Conservation (phyloP, 2,797 vertebrate species). For the Sebastolobus altivelis region DNA sequence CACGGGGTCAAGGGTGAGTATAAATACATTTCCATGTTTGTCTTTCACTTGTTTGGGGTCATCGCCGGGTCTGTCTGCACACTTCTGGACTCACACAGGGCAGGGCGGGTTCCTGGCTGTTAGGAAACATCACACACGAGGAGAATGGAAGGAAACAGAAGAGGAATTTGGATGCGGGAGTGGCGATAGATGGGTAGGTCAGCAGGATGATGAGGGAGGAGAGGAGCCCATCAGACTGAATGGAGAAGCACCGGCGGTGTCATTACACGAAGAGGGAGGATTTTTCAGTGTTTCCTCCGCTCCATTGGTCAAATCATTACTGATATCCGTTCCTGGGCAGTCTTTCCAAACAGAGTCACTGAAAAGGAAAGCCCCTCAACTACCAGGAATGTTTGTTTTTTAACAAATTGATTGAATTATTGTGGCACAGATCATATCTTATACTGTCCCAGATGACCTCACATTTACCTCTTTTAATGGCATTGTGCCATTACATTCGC, state of each 20-base stretch:
- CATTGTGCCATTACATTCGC: neutral
- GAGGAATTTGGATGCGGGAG: slow-evolving; percentile 45
- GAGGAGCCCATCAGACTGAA: slow-evolving; percentile 23
- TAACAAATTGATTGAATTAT: neutral
- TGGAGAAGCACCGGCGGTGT: slow-evolving; percentile 10
- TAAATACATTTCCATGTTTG: slow-evolving; percentile 47
- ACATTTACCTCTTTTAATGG: neutral
- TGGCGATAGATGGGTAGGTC: slow-evolving; percentile 45
- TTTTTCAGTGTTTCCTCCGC: slow-evolving; percentile 40
- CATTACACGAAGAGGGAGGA: slow-evolving; percentile 7
- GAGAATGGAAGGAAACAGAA: slow-evolving; percentile 77
- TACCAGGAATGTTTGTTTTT: slow-evolving; percentile 29
- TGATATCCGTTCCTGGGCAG: slow-evolving; percentile 9
- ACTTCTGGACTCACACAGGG: slow-evolving; percentile 23
- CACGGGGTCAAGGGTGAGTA: slow-evolving; percentile 24
- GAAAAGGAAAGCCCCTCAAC: slow-evolving; percentile 23
- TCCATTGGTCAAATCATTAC: slow-evolving; percentile 23
- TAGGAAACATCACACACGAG: slow-evolving; percentile 22
- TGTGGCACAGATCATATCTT: neutral
- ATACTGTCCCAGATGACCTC: neutral
- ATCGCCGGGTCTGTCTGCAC: slow-evolving; percentile 37
- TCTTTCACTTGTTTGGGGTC: slow-evolving; percentile 38
- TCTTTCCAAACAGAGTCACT: slow-evolving; percentile 11
- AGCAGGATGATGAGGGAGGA: slow-evolving; percentile 54
- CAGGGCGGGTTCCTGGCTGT: slow-evolving; percentile 6